Evolutionary conservation across 2,888 invertebrate species (phyloP).

Genomic region (Coecobrya sp.): DNA sequence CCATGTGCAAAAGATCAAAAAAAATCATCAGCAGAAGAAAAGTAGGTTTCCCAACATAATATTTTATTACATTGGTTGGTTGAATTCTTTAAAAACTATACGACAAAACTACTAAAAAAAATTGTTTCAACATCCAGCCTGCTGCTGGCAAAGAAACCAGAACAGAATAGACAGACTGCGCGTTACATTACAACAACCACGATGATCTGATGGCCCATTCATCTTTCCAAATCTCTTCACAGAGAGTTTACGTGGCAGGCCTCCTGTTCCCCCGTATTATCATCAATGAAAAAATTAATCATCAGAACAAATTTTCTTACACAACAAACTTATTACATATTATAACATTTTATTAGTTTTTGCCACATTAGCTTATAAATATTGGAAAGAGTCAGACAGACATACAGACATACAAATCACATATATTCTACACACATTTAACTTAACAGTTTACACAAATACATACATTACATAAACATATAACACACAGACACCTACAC

Average conservation of each 20-base stretch:
- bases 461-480: not conserved
- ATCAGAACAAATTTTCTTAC: not conserved
- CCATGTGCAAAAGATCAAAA: slow-evolving; percentile 31
- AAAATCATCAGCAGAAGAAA: not conserved
- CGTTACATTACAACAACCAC: not conserved
- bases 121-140: slow-evolving; percentile 50
- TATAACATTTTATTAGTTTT: slow-evolving; percentile 1
- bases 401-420: slow-evolving; percentile 17
- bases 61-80: not conserved
- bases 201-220: not conserved
- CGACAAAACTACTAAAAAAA: not conserved
- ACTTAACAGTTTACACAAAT: not conserved
- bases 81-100: not conserved
- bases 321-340: not conserved
- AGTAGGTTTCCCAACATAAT: slow-evolving; percentile 48
- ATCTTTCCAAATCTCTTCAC: slow-evolving; percentile 1
- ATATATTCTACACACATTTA: too few species aligned
- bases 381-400: not conserved
- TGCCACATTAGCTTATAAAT: too few species aligned
- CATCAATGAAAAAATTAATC: not conserved
- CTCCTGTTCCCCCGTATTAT: not conserved
- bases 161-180: not conserved
- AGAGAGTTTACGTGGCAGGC: not conserved
- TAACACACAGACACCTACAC: not conserved
- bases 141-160: not conserved